Base-by-base conservation (phyloP, 1,140 invertebrate species). In the Thaumetopoea pityocampa region DNA sequence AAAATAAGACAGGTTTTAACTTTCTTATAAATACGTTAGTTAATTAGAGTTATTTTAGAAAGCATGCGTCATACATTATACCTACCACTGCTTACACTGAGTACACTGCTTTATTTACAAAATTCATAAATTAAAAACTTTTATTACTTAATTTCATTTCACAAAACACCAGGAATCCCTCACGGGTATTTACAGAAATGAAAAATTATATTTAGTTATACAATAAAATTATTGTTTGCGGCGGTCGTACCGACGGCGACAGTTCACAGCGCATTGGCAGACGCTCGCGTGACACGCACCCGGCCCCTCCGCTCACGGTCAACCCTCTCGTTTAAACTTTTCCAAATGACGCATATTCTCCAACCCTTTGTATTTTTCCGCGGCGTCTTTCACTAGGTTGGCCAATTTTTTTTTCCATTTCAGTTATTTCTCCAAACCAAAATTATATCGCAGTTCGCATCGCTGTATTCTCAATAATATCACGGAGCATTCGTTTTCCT, bases 291-390 rank as follows among this genome's bases (percentile, higher is more conserved):
- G 77, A 66, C 71, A 65, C 59, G 51, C 60, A 52, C 52, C 55
- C 29, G 34, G 46, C 43, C 51, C 51, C 57, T 42, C 46, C 32
- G 33, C 15, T 29, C 45, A 30, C 49, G 35, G 38, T 61, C 60
- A 49, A 57, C 67, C 67, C 66, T 64, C 70, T 77, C 67, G 70
- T 74, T 81, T 72, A 67, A 78, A 78, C 63, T 81, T 80, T 67
- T 60, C 56, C 49, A 70, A 77, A 74, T 67, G 64, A 72, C 71
- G 58, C 63, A 68, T 59, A 55, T 46, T 54, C n/a, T 62, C 49
- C 60, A 70, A 74, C 66, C 71, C 67, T 76, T 78, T 74, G 54
- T 72, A 60, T 76, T 67, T 67, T 74, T 57, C 51, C 36, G 55
- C 45, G 38, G 47, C 55, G 36, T 52, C 53, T 47, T 45, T 67